Conservation (phyloP, 92 coral and sea anemone genomes). For the Phenganax marumi region DNA sequence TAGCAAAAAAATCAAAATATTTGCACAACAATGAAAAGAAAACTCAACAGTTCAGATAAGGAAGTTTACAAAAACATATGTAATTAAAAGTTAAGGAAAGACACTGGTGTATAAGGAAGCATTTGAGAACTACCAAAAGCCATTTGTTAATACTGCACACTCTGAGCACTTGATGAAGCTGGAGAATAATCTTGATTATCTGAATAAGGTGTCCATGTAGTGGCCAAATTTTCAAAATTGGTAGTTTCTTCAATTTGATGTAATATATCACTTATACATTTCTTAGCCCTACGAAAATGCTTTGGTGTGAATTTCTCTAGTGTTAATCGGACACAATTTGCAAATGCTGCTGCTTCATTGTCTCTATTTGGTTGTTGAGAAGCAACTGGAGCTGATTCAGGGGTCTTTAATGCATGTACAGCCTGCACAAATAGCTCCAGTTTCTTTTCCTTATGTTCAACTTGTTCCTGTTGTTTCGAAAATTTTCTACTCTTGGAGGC, state of each 20-base stretch:
- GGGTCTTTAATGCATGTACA: conserved; percentile 49
- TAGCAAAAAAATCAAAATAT: too few species aligned
- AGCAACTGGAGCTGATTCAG: conserved; percentile 11
- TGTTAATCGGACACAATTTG: conserved; percentile 44
- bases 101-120: too few species aligned
- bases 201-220: neutral
- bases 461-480: conserved; percentile 9
- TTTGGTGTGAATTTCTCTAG: conserved; percentile 31
- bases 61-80: too few species aligned
- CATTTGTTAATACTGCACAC: neutral
- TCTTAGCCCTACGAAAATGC: conserved; percentile 40
- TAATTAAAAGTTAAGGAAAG: too few species aligned
- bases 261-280: conserved; percentile 49
- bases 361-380: conserved; percentile 2
- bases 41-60: too few species aligned
- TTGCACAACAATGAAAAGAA: too few species aligned
- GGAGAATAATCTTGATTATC: neutral
- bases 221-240: neutral
- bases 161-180: neutral
- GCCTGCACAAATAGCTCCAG: conserved; percentile 58
- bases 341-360: conserved; percentile 38
- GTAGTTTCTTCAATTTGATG: conserved; percentile 21
- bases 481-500: conserved; percentile 27
- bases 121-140: too few species aligned
- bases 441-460: conserved; percentile 38